phyloP scores from a whole-genome alignment of 64 coral and sea anemone genomes.

The Porites australiensis region DNA sequence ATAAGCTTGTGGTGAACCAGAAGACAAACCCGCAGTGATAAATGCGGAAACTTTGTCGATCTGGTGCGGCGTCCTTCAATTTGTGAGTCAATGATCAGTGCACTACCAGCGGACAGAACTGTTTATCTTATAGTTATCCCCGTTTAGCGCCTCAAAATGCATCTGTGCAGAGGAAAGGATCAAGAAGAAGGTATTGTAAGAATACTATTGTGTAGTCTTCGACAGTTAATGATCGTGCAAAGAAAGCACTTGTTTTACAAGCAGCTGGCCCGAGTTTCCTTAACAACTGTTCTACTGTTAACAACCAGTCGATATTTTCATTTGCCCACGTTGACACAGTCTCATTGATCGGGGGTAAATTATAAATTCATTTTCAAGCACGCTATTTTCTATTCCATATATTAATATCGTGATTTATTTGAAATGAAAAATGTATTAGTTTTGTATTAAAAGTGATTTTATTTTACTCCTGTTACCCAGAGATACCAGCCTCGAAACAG shows the following conservation, averaged over 20 bases:
- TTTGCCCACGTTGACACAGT: background rate
- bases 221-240: background rate
- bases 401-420: too few species aligned
- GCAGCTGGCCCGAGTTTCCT: constrained; percentile 20
- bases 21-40: background rate
- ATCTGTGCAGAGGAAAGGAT: constrained; percentile 22
- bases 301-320: background rate
- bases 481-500: too few species aligned
- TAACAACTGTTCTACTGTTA: background rate
- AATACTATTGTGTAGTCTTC: background rate
- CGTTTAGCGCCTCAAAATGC: constrained; percentile 22
- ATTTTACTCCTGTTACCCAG: too few species aligned
- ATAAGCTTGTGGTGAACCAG: background rate
- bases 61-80: background rate
- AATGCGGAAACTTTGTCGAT: background rate
- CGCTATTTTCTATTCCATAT: too few species aligned
- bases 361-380: too few species aligned
- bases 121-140: background rate
- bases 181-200: constrained; percentile 37
- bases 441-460: too few species aligned
- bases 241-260: background rate
- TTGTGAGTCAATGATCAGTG: background rate
- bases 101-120: too few species aligned
- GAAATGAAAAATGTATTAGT: too few species aligned
- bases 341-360: background rate